Evolutionary conservation across 2,888 invertebrate genomes (phyloP), one percentile per base, ranked within the genome.

Genomic region (Pristionchus entomophagus): DNA sequence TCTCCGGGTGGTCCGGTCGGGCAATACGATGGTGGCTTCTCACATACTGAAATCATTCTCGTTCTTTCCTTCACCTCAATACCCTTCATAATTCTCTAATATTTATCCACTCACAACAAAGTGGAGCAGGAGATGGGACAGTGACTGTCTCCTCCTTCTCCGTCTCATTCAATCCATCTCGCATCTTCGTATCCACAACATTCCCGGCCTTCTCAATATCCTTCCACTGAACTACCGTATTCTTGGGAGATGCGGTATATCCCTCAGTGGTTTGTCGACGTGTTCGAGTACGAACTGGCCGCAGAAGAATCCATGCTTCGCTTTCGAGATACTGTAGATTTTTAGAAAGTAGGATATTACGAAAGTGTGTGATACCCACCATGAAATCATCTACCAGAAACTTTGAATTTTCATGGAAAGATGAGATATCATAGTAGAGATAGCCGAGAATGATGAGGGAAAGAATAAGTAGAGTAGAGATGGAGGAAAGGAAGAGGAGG

Each of bases 31-130:
- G 83, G 83, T 8, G 83, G 83, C 49, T 84, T 45, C 65, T 84
- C 65, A 65, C 83, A 84, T n/a, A 84, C 83, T 84, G 83, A 65
- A 84, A 84, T 0, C 17, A 49, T 38, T 38, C 8, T 69, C 32
- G 0, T 8, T 6, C 19, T 12, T 65, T 17, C 12, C 5, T 8
- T 29, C 0, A 32, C 32, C 4, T 62, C 26, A 59, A 17, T 59
- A 59, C 26, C 26, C 26, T 2, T 22, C 2, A 5, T 22, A 26
- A n/a, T 3, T 4, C 10, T 22, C 12, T n/a, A 26, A 65, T 12
- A 32, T 32, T 29, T 12, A 62, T 14, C 6, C 1, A 69, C 73
- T 73, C 41, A 73, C 73, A 45, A 26, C 73, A 73, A 12, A 73
- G 26, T 12, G 73, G 73, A 1, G 73, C 38, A 19, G 73, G 73